These are phyloP conservation scores for Laupala kohalensis DNA, from an alignment of 1,140 invertebrate genomes.

Conservation along the genomic window DNA sequence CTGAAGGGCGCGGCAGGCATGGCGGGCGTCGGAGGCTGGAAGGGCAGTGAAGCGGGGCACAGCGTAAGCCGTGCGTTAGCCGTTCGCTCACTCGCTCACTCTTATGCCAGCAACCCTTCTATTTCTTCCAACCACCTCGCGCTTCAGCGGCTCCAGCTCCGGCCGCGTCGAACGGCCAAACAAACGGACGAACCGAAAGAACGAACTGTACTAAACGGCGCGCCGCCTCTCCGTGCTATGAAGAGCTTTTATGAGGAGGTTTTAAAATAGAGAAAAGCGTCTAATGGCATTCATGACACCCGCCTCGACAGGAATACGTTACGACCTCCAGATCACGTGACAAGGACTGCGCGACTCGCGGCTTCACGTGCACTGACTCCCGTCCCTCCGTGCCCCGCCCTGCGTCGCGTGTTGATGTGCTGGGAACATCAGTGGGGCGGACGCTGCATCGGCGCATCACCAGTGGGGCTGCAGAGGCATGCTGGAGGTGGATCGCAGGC, in stretches of 20 bases:
- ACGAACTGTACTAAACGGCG: neutral
- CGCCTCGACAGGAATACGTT: neutral
- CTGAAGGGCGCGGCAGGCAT: neutral
- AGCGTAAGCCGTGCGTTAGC: neutral
- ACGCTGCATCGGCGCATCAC: no score
- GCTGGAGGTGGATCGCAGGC: no score
- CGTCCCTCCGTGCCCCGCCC: no score
- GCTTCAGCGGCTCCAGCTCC: no score
- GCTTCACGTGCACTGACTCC: neutral
- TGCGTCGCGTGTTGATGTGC: no score
- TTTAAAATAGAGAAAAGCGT: neutral
- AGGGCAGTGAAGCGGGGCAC: neutral
- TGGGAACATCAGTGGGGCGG: no score
- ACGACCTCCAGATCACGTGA: neutral
- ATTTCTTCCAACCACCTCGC: no score
- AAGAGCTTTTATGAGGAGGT: neutral
- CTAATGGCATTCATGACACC: neutral
- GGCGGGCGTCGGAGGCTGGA: neutral
- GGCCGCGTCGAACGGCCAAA: no score
- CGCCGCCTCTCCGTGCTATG: neutral
- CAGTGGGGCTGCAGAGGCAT: no score
- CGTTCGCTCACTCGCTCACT: no score
- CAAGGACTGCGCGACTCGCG: neutral
- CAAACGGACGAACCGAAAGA: no score
- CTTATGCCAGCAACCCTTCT: no score